A percentile compares a stretch with the other conserved stretches of the same genome.
Conservation (phyloP, 2,113 vertebrate genomes). For the Sphaerodactylus townsendi region DNA sequence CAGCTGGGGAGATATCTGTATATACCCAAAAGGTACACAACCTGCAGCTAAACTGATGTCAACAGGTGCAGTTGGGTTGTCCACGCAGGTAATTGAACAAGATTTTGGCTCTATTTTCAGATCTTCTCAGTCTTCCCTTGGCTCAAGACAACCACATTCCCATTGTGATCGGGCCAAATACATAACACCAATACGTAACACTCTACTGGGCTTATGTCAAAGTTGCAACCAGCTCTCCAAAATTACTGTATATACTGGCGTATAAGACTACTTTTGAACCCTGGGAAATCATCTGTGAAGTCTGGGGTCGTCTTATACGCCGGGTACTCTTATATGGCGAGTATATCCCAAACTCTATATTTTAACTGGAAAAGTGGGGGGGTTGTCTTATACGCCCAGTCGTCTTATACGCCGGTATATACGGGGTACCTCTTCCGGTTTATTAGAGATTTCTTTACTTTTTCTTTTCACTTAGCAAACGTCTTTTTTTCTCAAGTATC, state of each 20-base stretch:
- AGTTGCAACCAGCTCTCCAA: not conserved
- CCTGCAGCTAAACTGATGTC: not conserved
- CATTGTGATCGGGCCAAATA: too few relatives aligned
- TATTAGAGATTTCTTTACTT: not conserved
- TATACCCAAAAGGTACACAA: not conserved
- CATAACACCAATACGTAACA: not conserved
- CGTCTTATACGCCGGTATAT: too few relatives aligned
- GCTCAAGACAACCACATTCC: not conserved
- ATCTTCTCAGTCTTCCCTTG: not conserved
- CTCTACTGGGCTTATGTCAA: not conserved
- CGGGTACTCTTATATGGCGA: too few relatives aligned
- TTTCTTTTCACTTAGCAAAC: not conserved
- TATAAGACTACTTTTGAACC: too few relatives aligned
- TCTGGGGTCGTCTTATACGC: too few relatives aligned
- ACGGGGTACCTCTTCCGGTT: not conserved
- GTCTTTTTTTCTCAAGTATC: not conserved
- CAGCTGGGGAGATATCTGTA: not conserved
- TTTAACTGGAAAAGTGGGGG: too few relatives aligned
- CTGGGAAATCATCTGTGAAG: too few relatives aligned
- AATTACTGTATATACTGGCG: too few relatives aligned
- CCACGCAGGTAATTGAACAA: not conserved
- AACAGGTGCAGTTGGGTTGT: not conserved
- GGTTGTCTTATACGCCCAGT: too few relatives aligned
- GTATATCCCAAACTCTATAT: too few relatives aligned
- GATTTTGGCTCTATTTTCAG: not conserved